A percentile compares a stretch with the other conserved stretches of the same genome.
phyloP scores from a whole-genome alignment of 2,888 invertebrate genomes.

The Pasiphila rectangulata region DNA sequence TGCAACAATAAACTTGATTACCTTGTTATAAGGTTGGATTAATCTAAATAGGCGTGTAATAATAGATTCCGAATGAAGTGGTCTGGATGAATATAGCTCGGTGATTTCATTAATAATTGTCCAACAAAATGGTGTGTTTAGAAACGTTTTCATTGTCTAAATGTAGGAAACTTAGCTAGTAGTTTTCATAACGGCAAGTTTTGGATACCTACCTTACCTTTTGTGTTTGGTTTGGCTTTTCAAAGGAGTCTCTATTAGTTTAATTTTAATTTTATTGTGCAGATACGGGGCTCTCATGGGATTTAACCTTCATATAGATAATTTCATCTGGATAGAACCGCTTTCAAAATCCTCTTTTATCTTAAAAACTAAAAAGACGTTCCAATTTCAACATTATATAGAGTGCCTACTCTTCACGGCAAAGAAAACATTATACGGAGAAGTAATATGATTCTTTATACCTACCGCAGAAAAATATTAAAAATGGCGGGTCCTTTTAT shows the following conservation, averaged over 20 bases:
- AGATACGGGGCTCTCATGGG: background rate
- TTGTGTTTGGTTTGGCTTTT: background rate
- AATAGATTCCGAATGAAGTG: conserved; percentile 3
- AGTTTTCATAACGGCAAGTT: background rate
- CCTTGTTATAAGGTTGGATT: conserved; percentile 56
- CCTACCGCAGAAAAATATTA: conserved; percentile 9
- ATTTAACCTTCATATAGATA: background rate
- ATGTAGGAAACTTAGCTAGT: background rate
- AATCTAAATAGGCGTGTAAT: conserved; percentile 54
- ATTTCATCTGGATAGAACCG: background rate
- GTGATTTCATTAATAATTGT: conserved; percentile 42
- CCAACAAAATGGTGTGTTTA: background rate
- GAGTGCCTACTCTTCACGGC: background rate
- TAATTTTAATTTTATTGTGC: too few species aligned
- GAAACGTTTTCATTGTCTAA: conserved; percentile 1
- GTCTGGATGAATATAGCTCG: conserved; percentile 36
- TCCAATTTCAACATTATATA: too few species aligned
- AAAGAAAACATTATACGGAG: conserved; percentile 6
- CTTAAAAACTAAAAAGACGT: too few species aligned
- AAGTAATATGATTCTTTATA: conserved; percentile 8
- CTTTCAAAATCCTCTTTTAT: background rate
- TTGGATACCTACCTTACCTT: background rate
- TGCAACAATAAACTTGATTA: conserved; percentile 54
- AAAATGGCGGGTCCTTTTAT: conserved; percentile 6
- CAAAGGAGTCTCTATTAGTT: background rate